These are phyloP conservation scores for Trichogramma dendrolimi DNA, from an alignment of 2,888 invertebrate genomes.

Conservation along the genomic window DNA sequence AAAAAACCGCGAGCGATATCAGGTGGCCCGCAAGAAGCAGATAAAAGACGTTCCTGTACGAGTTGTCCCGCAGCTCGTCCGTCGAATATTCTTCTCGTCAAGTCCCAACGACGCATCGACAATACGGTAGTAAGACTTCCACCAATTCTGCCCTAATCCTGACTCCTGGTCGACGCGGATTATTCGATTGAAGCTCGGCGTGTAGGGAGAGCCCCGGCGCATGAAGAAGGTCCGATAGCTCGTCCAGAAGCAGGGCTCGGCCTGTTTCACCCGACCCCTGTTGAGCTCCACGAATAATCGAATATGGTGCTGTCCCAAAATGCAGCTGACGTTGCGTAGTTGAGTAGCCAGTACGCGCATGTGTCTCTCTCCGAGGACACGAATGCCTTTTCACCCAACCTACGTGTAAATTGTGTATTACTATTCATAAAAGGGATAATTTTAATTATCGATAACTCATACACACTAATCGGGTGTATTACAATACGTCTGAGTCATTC, in stretches of 20 bases:
- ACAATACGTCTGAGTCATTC: no score
- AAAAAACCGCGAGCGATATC: no score
- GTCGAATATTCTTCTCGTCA: no score
- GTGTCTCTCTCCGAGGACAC: not conserved
- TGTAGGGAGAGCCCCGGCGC: constrained; percentile 15
- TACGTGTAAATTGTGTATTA: not conserved
- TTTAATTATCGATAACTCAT: no score
- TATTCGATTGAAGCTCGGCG: not conserved
- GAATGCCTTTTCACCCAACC: not conserved
- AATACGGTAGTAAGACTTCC: no score
- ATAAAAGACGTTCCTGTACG: no score
- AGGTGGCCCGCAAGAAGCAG: no score
- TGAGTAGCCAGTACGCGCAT: not conserved
- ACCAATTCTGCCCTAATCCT: not conserved
- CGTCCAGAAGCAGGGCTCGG: constrained; percentile 16
- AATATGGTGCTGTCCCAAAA: not conserved
- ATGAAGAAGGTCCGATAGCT: constrained; percentile 6
- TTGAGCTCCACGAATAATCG: not conserved
- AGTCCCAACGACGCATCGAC: no score
- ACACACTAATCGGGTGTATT: no score
- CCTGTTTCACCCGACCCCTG: constrained; percentile 3
- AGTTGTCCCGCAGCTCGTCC: no score
- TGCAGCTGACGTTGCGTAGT: not conserved
- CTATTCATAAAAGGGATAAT: no score
- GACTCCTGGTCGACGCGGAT: not conserved